Percentiles rank a stretch among this genome's conserved stretches.
Conservation (phyloP, 1,140 invertebrate species). For the Brachystomella parvula region DNA sequence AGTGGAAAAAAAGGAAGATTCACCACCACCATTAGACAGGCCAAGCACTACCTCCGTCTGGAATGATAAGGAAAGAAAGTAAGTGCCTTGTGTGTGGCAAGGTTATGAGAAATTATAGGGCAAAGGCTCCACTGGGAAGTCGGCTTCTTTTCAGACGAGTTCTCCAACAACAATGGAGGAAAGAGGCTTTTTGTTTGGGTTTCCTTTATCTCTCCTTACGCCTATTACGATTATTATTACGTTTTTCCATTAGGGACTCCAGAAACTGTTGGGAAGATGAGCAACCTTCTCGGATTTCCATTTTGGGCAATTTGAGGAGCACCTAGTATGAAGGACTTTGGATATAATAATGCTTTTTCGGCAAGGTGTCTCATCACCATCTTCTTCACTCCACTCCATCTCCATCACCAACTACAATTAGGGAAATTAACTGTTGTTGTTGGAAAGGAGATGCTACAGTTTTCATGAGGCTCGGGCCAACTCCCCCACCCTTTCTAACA, state of each 20-base stretch:
- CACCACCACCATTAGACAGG: neutral
- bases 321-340: neutral
- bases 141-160: neutral
- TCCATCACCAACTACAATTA: neutral
- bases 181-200: neutral
- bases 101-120: neutral
- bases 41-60: neutral
- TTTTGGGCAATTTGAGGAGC: neutral
- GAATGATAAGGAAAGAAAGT: no score
- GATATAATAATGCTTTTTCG: neutral
- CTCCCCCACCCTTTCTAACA: no score
- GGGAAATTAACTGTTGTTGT: slow-evolving; percentile 3
- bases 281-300: no score
- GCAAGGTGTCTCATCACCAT: neutral
- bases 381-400: no score
- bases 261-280: no score
- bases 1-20: neutral
- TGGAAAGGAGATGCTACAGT: no score
- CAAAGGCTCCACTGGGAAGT: neutral
- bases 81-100: neutral
- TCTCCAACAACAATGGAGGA: neutral
- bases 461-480: no score
- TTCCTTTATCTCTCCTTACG: neutral
- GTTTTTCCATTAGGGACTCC: neutral
- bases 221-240: neutral